A percentile compares a stretch with the other conserved stretches of the same genome.
phyloP scores from a whole-genome alignment of 2,888 invertebrate species.

The Helleia helle region DNA sequence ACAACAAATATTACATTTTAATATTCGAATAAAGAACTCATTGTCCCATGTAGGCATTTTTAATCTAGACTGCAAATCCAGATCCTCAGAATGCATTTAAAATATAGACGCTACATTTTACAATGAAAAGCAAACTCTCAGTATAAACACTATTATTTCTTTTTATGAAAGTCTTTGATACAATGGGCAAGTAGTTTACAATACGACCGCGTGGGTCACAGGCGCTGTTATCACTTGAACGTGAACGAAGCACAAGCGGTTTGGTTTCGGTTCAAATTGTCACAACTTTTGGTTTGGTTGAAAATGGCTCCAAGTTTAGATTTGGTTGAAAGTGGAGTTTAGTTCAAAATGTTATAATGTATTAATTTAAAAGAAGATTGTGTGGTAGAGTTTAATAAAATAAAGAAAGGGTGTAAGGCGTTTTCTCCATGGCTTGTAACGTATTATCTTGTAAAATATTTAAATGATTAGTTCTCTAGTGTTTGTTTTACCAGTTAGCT shows the following conservation, averaged over 20 bases:
- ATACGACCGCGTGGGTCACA: conserved; percentile 39
- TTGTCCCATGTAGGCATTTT: conserved; percentile 15
- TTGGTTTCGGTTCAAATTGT: conserved; percentile 5
- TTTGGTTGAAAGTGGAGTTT: too few species aligned
- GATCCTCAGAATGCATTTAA: conserved; percentile 22
- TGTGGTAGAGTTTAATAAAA: too few species aligned
- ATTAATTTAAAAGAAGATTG: too few species aligned
- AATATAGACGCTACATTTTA: conserved; percentile 23
- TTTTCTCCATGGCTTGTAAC: too few species aligned
- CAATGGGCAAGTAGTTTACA: conserved; percentile 49
- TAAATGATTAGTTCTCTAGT: too few species aligned
- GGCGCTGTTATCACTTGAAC: conserved; percentile 31
- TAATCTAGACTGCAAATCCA: conserved; percentile 22
- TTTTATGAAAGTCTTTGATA: conserved; percentile 40
- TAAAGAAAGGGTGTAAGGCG: too few species aligned
- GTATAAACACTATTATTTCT: conserved; percentile 43
- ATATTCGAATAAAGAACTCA: conserved; percentile 10
- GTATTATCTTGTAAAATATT: too few species aligned
- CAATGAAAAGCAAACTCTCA: conserved; percentile 27
- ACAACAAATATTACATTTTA: conserved; percentile 7
- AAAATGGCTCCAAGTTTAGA: too few species aligned
- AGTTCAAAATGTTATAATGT: too few species aligned
- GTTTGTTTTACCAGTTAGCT: too few species aligned
- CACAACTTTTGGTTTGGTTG: too few species aligned
- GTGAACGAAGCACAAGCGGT: conserved; percentile 14